Base-by-base conservation (phyloP, 2,797 vertebrate species). In the Tapera naevia region DNA sequence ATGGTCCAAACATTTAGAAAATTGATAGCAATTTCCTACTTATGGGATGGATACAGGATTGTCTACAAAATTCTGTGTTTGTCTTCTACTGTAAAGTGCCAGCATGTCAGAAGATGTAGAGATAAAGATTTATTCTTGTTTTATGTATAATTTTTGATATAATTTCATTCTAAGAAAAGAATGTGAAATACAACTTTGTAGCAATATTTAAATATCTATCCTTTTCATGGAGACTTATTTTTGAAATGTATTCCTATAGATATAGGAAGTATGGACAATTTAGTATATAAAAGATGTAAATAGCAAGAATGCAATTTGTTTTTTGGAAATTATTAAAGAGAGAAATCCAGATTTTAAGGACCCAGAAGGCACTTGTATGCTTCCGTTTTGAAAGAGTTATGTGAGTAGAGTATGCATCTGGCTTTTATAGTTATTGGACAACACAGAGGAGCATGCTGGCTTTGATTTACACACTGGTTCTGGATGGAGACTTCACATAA, bases 251-350 rank as follows among this genome's bases (percentile, higher is more conserved):
- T 57, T 86, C 13, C 18, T 33, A 5, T 25, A 37, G 14, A 72
- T 64, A 33, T 53, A 64, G 30, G 25, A 80, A 57, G 5, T 4
- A 6, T 5, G 24, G 16, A 30, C 9, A 25, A 37, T 50, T 70
- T 21, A 5, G 14, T 35, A 7, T 45, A 25, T 51, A 79, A 61
- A 39, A 39, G 0, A 22, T 53, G 8, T 35, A 33, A 76, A 90
- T 19, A 45, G 1, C 6, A 60, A 57, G 25, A 76, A 23, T 0
- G 0, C 33, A 45, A 46, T 72, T 82, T 67, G 23, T 4, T 51
- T 88, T 66, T 67, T 50, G 10, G 23, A 81, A 86, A 48, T 32
- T 33, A 23, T 53, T 76, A 39, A 19, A 32, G 35, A 48, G 22
- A 45, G 11, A 73, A 84, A 74, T 66, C 7, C 37, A 84, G 25